Evolutionary conservation across 2,113 vertebrate species (phyloP), one percentile per base, ranked within the genome.

Genomic region (Calyptomena viridis): DNA sequence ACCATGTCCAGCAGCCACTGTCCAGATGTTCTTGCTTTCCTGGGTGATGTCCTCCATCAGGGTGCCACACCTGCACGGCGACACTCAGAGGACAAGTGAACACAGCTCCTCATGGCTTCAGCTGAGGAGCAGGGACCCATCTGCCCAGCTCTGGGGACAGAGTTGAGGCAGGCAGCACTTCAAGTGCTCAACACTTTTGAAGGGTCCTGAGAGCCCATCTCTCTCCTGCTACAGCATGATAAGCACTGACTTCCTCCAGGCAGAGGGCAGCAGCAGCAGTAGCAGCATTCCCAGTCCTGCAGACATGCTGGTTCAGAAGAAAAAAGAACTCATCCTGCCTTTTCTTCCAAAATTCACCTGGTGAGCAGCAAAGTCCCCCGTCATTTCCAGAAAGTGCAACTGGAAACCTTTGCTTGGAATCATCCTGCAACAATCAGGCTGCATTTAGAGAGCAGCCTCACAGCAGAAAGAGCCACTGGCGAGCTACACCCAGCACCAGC

Each of bases 301-400:
- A 74, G 37, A 39, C 33, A 24, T 60, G 33, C 24, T 25, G 16
- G 39, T 18, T 82, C 46, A 68, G 39, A 15, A 24, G 31, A 17
- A 52, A 52, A 67, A 46, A 31, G 24, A 19, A 59, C 12, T 8
- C 8, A n/a, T 6, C n/a, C 44, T 33, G 49, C 5, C 19, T 53
- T 75, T 63, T n/a, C 37, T 58, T 8, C 27, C n/a, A 20, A 24
- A 39, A 64, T 62, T 71, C 56, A 49, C 30, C 37, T 20, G 39
- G 2, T 20, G 39, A 64, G 20, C 4, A 4, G 50, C 19, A 47
- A 23, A 8, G 8, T 69, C 4, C 33, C n/a, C 27, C 23, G 18
- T 5, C 8, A 6, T 18, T 35, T 40, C 13, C 14, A 40, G 53
- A 40, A 0, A 1, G 37, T 6, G 5, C 28, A 3, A 6, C 4